Percentiles rank a stretch among this genome's conserved stretches.
Conservation (phyloP, 1,140 invertebrate genomes). For the Saxidomus purpurata region DNA sequence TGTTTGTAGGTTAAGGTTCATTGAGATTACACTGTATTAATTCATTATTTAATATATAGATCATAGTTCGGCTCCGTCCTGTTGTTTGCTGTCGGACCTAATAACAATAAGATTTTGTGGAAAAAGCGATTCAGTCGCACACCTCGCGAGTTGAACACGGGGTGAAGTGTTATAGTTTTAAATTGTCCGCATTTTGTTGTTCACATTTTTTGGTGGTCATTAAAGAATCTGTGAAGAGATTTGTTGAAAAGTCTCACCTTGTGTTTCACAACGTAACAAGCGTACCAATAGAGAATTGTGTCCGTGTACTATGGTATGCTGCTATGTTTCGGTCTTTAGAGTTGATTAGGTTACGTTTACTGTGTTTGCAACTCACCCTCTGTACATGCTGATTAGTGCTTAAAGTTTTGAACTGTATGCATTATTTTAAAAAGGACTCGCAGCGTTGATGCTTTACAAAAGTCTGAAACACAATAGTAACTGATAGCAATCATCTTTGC, state of each 20-base stretch:
- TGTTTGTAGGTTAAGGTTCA: neutral
- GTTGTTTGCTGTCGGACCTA: neutral
- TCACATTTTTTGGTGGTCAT: neutral
- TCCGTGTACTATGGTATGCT: constrained; percentile 2
- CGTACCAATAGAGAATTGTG: neutral
- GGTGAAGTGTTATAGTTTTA: neutral
- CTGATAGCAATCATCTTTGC: too few species aligned
- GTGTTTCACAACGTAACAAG: neutral
- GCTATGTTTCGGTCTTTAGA: too few species aligned
- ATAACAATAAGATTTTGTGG: neutral
- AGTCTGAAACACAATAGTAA: too few species aligned
- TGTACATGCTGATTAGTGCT: too few species aligned
- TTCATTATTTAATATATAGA: neutral
- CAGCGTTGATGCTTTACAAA: too few species aligned
- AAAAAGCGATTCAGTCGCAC: neutral
- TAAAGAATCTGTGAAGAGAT: neutral
- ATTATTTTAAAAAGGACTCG: too few species aligned
- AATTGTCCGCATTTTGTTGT: neutral
- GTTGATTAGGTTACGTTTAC: too few species aligned
- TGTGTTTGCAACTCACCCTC: too few species aligned
- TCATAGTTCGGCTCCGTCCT: constrained; percentile 2
- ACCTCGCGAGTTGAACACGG: neutral
- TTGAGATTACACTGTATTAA: neutral
- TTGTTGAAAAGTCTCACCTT: neutral
- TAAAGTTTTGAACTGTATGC: too few species aligned